These are phyloP conservation scores for Gryllus longicercus DNA, from an alignment of 2,888 invertebrate species.

Conservation along the genomic window DNA sequence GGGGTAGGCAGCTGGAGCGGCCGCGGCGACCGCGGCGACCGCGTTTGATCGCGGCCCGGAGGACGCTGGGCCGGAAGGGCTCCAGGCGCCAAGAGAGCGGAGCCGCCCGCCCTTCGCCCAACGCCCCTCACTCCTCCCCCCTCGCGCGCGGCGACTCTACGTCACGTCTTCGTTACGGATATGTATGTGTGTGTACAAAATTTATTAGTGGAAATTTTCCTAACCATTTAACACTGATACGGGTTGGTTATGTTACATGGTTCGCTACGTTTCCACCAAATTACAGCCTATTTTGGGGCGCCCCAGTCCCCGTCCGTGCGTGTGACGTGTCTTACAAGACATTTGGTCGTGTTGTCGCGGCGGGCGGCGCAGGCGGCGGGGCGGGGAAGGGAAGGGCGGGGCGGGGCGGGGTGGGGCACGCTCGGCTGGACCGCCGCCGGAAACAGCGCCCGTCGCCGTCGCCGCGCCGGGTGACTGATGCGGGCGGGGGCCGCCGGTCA, in stretches of 20 bases:
- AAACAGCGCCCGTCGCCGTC: not conserved
- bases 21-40: no score
- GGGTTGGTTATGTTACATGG: conserved; percentile 33
- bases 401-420: not conserved
- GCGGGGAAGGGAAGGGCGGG: conserved; percentile 19
- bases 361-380: conserved; percentile 19
- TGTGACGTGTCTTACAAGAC: conserved; percentile 29
- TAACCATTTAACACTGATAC: conserved; percentile 34
- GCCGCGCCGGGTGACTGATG: conserved; percentile 1
- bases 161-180: not conserved
- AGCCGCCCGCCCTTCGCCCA: no score
- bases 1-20: no score
- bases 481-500: conserved; percentile 8
- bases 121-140: no score
- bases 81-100: no score
- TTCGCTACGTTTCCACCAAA: conserved; percentile 43
- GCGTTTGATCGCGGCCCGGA: no score
- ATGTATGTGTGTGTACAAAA: conserved; percentile 26
- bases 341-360: conserved; percentile 24
- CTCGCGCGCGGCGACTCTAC: not conserved
- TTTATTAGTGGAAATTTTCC: conserved; percentile 37
- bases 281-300: conserved; percentile 50
- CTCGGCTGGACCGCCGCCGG: not conserved
- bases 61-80: no score
- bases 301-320: conserved; percentile 19